These are phyloP conservation scores for Trichonephila inaurata DNA, from an alignment of 1,140 invertebrate species.

Conservation along the genomic window DNA sequence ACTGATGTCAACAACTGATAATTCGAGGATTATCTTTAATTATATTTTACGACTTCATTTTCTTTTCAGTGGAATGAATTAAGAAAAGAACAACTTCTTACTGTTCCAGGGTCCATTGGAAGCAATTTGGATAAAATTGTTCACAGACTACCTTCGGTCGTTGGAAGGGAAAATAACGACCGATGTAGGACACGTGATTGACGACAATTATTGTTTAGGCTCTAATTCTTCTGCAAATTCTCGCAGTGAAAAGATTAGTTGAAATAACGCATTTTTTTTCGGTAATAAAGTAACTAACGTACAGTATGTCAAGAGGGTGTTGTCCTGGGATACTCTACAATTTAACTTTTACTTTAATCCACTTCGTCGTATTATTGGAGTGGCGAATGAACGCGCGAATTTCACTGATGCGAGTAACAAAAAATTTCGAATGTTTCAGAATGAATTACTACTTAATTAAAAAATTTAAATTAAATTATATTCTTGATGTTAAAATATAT, in stretches of 20 bases:
- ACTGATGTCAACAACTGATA: conserved; percentile 27
- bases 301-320: not conserved
- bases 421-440: too few relatives aligned
- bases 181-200: not conserved
- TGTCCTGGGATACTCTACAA: not conserved
- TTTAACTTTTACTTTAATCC: too few relatives aligned
- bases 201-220: not conserved
- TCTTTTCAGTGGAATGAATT: not conserved
- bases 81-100: not conserved
- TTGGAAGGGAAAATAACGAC: not conserved
- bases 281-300: not conserved
- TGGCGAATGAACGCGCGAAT: too few relatives aligned
- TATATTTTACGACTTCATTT: conserved; percentile 1
- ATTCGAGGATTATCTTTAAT: not conserved
- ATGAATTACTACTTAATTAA: too few relatives aligned
- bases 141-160: not conserved
- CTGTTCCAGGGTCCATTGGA: not conserved
- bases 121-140: not conserved
- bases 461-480: too few relatives aligned
- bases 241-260: not conserved
- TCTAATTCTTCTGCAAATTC: not conserved
- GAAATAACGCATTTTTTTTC: not conserved
- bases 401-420: too few relatives aligned
- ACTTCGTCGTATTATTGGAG: too few relatives aligned
- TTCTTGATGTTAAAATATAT: too few relatives aligned